Evolutionary conservation across 2,797 vertebrate species (phyloP).

Genomic region (Loris lydekkerianus): DNA sequence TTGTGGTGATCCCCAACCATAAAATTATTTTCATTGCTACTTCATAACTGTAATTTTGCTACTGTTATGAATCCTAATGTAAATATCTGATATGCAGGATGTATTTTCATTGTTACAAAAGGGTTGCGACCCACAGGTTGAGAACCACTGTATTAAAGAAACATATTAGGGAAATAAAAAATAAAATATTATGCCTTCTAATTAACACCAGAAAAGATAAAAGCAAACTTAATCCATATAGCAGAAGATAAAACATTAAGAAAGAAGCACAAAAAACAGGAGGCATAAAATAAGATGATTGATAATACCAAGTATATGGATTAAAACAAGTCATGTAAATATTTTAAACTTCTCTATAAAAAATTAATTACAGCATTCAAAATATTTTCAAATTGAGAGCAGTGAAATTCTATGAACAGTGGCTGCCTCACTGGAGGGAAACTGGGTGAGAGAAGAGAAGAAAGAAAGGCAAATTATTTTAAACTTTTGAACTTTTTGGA

Average conservation of each 20-base stretch:
- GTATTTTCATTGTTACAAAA: too few species aligned
- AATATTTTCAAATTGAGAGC: not conserved
- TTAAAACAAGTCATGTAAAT: constrained; percentile 24
- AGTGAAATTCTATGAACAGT: not conserved
- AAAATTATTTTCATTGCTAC: too few species aligned
- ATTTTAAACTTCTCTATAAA: constrained; percentile 33
- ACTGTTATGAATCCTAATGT: too few species aligned
- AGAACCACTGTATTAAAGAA: not conserved
- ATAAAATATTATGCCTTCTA: not conserved
- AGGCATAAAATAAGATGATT: constrained; percentile 29
- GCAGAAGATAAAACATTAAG: not conserved
- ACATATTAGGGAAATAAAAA: not conserved
- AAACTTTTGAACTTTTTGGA: constrained; percentile 14
- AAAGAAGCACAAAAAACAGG: not conserved
- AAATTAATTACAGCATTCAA: not conserved
- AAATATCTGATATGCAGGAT: too few species aligned
- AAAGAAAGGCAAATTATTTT: not conserved
- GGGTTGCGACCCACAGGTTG: too few species aligned
- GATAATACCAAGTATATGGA: not conserved
- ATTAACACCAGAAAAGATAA: constrained; percentile 1
- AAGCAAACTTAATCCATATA: not conserved
- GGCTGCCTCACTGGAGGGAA: not conserved
- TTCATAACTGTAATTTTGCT: too few species aligned
- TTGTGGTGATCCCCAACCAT: too few species aligned
- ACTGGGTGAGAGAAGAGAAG: not conserved